phyloP scores from a whole-genome alignment of 1,140 invertebrate species.

The Drosophila yakuba region DNA sequence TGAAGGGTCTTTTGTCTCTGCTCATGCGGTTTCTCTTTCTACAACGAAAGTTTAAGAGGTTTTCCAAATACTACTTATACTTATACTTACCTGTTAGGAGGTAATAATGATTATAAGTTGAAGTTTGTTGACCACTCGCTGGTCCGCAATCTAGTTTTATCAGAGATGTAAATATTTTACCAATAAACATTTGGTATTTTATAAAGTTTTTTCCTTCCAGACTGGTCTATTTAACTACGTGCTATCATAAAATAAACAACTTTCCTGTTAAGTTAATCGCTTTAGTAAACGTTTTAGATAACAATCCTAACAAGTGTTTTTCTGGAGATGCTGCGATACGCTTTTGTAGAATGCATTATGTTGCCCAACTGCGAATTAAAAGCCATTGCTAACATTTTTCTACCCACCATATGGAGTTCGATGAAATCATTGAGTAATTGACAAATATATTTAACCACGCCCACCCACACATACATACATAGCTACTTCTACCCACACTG shows the following conservation, averaged over 20 bases:
- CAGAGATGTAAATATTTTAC: background rate
- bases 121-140: background rate
- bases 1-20: slow-evolving; percentile 31
- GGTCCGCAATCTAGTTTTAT: background rate
- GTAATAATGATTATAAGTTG: background rate
- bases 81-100: background rate
- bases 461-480: slow-evolving; percentile 1
- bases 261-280: slow-evolving; percentile 1
- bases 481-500: slow-evolving; percentile 6
- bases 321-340: background rate
- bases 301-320: background rate
- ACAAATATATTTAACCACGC: slow-evolving; percentile 12
- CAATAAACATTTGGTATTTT: no score
- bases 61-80: background rate
- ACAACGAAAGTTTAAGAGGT: slow-evolving; percentile 9
- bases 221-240: background rate
- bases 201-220: no score
- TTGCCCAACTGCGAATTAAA: no score
- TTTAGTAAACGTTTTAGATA: background rate
- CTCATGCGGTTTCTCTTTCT: slow-evolving; percentile 30
- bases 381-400: background rate
- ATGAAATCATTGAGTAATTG: slow-evolving; percentile 33
- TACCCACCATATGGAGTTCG: background rate
- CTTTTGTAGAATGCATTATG: no score
- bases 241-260: background rate